phyloP scores from a whole-genome alignment of 35 echinoderm and acorn worm genomes.

The Heliocidaris tuberculata region DNA sequence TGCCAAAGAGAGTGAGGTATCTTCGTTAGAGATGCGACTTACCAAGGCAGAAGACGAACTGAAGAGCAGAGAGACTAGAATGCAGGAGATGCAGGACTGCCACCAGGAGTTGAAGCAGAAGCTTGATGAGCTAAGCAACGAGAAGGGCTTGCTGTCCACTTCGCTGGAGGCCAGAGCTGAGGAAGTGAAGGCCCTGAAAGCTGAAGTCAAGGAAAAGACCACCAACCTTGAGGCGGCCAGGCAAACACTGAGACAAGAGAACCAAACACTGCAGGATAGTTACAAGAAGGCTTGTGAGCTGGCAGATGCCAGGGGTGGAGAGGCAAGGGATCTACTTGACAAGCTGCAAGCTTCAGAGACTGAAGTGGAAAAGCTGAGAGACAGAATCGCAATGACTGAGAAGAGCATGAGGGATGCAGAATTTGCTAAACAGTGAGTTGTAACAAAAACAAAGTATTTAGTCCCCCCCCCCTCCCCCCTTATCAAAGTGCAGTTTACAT shows the following conservation, averaged over 20 bases:
- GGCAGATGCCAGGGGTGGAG: slow-evolving; percentile 57
- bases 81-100: slow-evolving; percentile 15
- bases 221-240: slow-evolving; percentile 59
- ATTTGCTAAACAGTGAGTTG: slow-evolving; percentile 66
- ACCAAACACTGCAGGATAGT: slow-evolving; percentile 56
- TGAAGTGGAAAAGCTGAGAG: slow-evolving; percentile 68
- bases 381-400: slow-evolving; percentile 62
- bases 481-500: too few species aligned
- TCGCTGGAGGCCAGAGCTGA: slow-evolving; percentile 39
- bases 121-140: slow-evolving; percentile 53
- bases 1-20: slow-evolving; percentile 33
- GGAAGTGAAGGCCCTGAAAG: slow-evolving; percentile 60
- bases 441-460: neutral
- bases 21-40: neutral
- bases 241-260: slow-evolving; percentile 53
- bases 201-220: slow-evolving; percentile 47
- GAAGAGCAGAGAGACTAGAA: neutral
- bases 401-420: slow-evolving; percentile 56
- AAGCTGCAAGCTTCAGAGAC: slow-evolving; percentile 67
- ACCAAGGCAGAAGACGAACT: slow-evolving; percentile 34
- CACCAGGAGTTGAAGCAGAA: slow-evolving; percentile 56
- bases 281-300: slow-evolving; percentile 88
- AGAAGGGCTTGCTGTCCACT: slow-evolving; percentile 53
- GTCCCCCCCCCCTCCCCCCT: neutral
- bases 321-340: slow-evolving; percentile 68